These are phyloP conservation scores for Leucosticte australis DNA, from an alignment of 2,113 vertebrate genomes.

Conservation along the genomic window DNA sequence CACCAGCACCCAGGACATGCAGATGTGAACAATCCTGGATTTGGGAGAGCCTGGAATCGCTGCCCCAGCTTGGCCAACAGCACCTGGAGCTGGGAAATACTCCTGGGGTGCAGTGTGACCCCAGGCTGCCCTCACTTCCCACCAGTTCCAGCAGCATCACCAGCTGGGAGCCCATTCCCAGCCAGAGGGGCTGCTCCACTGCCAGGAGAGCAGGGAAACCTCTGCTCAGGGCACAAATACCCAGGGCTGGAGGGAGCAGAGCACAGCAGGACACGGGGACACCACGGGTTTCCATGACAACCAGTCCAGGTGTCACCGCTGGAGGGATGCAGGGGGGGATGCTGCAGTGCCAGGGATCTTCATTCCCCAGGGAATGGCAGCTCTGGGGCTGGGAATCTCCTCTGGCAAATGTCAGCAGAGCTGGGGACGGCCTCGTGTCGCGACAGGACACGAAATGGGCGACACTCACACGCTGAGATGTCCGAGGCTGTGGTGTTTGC, in stretches of 20 bases:
- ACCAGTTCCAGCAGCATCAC: not conserved
- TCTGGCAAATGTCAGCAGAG: not conserved
- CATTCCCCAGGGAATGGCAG: not conserved
- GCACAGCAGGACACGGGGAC: not conserved
- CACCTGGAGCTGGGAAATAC: not conserved
- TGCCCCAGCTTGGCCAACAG: not conserved
- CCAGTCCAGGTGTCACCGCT: not conserved
- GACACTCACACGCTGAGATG: no score
- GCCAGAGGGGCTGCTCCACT: not conserved
- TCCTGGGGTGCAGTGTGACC: accelerated
- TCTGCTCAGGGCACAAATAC: accelerated
- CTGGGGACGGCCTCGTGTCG: not conserved
- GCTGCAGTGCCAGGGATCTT: accelerated
- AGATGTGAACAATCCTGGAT: not conserved
- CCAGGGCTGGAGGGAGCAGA: not conserved
- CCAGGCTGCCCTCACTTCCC: not conserved
- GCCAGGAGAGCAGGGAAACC: not conserved
- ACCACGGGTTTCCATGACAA: not conserved
- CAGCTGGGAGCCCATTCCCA: not conserved
- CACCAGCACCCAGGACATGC: not conserved
- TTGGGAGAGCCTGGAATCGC: accelerated
- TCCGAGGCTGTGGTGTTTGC: no score
- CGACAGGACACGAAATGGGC: no score
- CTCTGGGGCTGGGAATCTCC: not conserved
- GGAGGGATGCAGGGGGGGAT: no score